Evolutionary conservation across 1,140 invertebrate species (phyloP), one percentile per base, ranked within the genome.

Genomic region (Euwallacea similis): DNA sequence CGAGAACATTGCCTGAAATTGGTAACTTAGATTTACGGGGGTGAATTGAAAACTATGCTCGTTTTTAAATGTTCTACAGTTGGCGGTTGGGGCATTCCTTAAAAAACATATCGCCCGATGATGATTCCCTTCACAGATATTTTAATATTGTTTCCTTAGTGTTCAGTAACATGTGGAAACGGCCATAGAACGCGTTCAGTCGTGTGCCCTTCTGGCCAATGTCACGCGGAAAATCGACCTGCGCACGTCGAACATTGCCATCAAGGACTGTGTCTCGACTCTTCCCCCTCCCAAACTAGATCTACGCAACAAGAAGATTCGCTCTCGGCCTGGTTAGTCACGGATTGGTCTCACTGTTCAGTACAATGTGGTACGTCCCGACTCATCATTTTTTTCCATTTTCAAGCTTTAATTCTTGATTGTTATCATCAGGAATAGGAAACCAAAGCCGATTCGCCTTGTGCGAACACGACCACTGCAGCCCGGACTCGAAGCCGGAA

Each of bases 121-220:
- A 33, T n/a, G 1, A 21, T 16, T 7, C 7, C 2, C 8, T 6
- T 64, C 13, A 16, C 42, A 6, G 11, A 7, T 46, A 16, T 16
- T 11, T 15, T 16, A 42, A 43, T 56, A 55, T 47, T 6, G 4
- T 33, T 33, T 44, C 41, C 15, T 11, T 69, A 88, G 73, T 92
- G 90, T 77, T 90, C 88, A 47, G 86, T 86, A 11, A 87, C 86
- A 46, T 92, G 91, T 80, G 90, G 90, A 8, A 83, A 85, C 72
- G 90, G 90, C 73, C 83, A 83, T n/a, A 83, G 86, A 74, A 86
- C 83, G 0, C 81, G 88, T 61, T 72, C 70, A 21, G 77, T 82
- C 0, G 75, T 73, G 8, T 82, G 81, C 72, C 78, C 78, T 8
- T 74, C 65, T 2, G 77, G 78, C 13, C 69, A 71, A 21, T 82